These are phyloP conservation scores for Diadema setosum DNA, from an alignment of 35 echinoderm and acorn worm species.

Conservation along the genomic window DNA sequence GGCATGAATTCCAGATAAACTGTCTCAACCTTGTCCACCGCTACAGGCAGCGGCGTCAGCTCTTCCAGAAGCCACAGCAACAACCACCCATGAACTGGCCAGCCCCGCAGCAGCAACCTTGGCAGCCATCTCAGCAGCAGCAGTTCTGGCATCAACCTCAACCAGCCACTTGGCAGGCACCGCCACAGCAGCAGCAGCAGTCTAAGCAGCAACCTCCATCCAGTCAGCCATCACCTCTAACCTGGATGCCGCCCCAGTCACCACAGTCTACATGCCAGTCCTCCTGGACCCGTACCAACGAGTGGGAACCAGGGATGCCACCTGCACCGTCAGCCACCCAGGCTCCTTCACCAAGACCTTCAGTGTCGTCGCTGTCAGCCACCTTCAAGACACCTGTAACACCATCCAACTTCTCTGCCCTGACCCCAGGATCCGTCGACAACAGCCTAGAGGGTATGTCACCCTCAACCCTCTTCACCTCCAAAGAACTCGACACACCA, in stretches of 20 bases:
- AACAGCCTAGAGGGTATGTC: constrained; percentile 38
- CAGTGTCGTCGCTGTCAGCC: constrained; percentile 42
- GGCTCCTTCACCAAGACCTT: constrained; percentile 49
- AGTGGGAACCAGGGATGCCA: constrained; percentile 41
- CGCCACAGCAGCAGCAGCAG: constrained; percentile 33
- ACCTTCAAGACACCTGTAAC: constrained; percentile 37
- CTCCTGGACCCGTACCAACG: constrained; percentile 42
- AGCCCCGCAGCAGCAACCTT: constrained; percentile 9
- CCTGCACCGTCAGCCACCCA: constrained; percentile 56
- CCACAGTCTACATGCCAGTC: constrained; percentile 40
- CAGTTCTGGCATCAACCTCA: constrained; percentile 45
- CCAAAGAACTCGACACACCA: constrained; percentile 45
- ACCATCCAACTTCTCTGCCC: constrained; percentile 36
- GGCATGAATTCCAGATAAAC: constrained; percentile 47
- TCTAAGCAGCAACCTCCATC: constrained; percentile 41
- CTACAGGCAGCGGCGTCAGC: constrained; percentile 19
- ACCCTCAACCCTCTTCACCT: constrained; percentile 48
- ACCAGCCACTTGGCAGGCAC: constrained; percentile 52
- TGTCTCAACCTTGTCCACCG: constrained; percentile 57
- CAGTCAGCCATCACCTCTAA: constrained; percentile 37
- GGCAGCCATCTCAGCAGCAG: background rate
- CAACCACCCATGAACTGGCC: constrained; percentile 35
- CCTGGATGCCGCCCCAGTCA: constrained; percentile 40
- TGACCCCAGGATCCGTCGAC: constrained; percentile 29
- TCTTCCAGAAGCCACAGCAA: constrained; percentile 1